Evolutionary conservation across 2,888 invertebrate species (phyloP), one percentile per base, ranked within the genome.

Genomic region (Aleiodes alternator): DNA sequence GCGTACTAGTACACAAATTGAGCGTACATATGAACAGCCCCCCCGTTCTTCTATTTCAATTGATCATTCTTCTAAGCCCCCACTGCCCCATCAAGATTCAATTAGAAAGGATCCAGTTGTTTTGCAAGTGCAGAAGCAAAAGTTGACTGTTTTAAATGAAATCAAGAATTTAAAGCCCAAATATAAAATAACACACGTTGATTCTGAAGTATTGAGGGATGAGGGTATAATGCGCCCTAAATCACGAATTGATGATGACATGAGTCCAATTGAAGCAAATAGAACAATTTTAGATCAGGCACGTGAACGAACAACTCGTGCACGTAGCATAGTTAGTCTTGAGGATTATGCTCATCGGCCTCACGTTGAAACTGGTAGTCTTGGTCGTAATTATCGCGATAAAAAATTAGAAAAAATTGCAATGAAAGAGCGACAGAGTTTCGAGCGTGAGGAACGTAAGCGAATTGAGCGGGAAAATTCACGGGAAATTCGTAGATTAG

Each of bases 161-260:
- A 73, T 89, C 1, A 89, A 86, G 69, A 88, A 77, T 72, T 75
- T 88, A 0, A 87, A 85, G 14, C 87, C 88, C 0, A 89, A 88
- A 56, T 84, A 88, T 53, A 87, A 85, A 76, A 89, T 89, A 11
- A 87, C 87, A 0, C 89, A 89, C 73, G 89, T 89, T 1, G 89
- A 89, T 72, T 89, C 89, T 0, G 89, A 89, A 72, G 83, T 89
- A 0, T 76, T 89, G 16, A 80, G 89, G 3, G 89, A 89, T 72
- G 88, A 89, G 77, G 89, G 89, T 69, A 89, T 89, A 7, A 89
- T 89, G 89, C 82, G 86, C 48, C 89, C 89, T 0, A 89, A 89
- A 61, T 88, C 89, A 0, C 84, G 89, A 11, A 87, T 89, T 55
- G 89, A 89, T 70, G 89, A 89, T 69, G 88, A 89, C 68, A 72